Evolutionary conservation across 2,797 vertebrate genomes (phyloP), one percentile per base, ranked within the genome.

Genomic region (Fundulus diaphanus): DNA sequence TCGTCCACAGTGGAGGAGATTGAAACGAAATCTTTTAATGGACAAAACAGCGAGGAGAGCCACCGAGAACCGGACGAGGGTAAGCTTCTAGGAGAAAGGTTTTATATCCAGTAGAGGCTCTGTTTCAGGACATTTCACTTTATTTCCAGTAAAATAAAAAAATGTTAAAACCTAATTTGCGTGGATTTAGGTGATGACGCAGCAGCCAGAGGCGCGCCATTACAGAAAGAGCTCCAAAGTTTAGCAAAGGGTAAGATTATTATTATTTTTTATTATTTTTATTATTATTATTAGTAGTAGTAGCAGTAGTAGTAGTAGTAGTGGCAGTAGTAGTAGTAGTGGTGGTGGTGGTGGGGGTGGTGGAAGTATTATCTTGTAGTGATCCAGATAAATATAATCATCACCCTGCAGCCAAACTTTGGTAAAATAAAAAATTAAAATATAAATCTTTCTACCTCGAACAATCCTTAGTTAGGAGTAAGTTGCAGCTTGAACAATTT

Each of bases 1-100:
- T 97, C 96, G 79, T 96, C 96, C 63, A 95, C 97, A 9, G 96
- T 96, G 48, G 97, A 98, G 85, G 98, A 99, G 92, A 92, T 96
- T 85, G 97, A 98, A 90, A 92, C 93, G 73, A 97, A 97, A 95
- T 93, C 94, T 92, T 97, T 95, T 83, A 95, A 95, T 89, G 96
- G 97, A 92, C 96, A 96, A 95, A 95, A 94, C 95, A 94, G 88
- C 74, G 97, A 98, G 74, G 93, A 96, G 80, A 96, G 93, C 90
- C 96, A 96, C 52, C 94, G 94, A 81, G 96, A 96, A 73, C 81
- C 76, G 27, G 89, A 89, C 4, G 93, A 93, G 4, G 94, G 97
- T 98, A 91, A 95, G 95, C 86, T 40, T 46, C 65, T 59, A 11
- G 1, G 33, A 42, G 1, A 57, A 42, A 44, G 15, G 27, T 20